Base-by-base conservation (phyloP, 2,888 invertebrate species). In the Coenonympha arcania region DNA sequence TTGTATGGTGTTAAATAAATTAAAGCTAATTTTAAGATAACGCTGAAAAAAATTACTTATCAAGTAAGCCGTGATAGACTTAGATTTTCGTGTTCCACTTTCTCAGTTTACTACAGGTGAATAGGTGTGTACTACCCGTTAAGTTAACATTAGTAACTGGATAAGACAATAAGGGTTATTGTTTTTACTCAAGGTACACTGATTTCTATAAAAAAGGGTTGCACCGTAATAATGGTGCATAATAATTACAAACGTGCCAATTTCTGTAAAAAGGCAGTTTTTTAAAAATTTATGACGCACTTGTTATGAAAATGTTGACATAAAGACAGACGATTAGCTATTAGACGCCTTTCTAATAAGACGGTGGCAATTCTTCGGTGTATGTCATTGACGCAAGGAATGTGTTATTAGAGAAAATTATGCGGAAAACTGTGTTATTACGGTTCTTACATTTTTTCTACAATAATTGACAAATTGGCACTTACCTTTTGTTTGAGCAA, bases 291-390 rank as follows among this genome's bases (percentile, higher is more conserved):
- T 18, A 28, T 50, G 52, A 54, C 43, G 19, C 34, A 54, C 37
- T 50, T 51, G 45, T 57, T 57, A 55, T 48, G 45, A 44, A 55
- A 63, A 58, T 63, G 64, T 65, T 64, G 65, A 65, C 61, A 59
- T 50, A 57, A n/a, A 52, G 56, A 57, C 56, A 51, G 28, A 31
- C 45, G 55, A 59, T 59, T 59, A 50, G 13, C 45, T 8, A 16
- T 33, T 5, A 33, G 15, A 16, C 31, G 16, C 3, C 15, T 47
- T 40, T 47, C 47, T 58, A 60, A 59, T 58, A 48, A 51, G 52
- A 30, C 40, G 36, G 40, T 55, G 16, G 58, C 52, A 49, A 55
- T 62, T 60, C 57, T 55, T 48, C 51, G 56, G 30, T 48, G 22
- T 50, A 34, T 42, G 36, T 55, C 57, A 60, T 57, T 59, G 57